Percentiles rank a stretch among this genome's conserved stretches.
Evolutionary conservation across 2,888 invertebrate species (phyloP).

Genomic region (Perizoma flavofasciatum): DNA sequence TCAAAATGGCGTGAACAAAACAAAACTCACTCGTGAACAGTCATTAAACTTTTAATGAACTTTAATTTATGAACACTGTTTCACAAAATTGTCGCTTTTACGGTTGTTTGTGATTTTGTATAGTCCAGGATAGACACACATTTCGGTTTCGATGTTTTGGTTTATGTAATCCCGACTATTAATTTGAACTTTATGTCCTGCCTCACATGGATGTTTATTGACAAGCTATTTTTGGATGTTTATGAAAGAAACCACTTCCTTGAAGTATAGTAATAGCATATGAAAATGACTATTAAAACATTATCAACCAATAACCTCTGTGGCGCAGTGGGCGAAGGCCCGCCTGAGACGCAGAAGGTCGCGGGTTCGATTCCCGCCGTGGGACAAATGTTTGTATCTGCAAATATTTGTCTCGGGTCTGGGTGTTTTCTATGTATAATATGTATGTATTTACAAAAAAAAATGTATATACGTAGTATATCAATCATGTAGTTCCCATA

Average conservation of each 20-base stretch:
- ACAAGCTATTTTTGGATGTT: constrained; percentile 47
- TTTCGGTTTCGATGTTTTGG: constrained; percentile 60
- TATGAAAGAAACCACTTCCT: constrained; percentile 36
- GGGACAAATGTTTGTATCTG: too few relatives aligned
- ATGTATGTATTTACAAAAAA: too few relatives aligned
- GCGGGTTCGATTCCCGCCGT: too few relatives aligned
- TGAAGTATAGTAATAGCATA: constrained; percentile 13
- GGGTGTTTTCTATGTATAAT: too few relatives aligned
- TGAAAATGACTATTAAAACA: neutral
- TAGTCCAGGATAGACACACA: constrained; percentile 49
- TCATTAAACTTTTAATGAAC: constrained; percentile 68
- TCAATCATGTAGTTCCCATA: too few relatives aligned
- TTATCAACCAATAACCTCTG: too few relatives aligned
- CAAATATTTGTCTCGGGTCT: too few relatives aligned
- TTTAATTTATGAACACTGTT: constrained; percentile 66
- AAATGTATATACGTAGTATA: too few relatives aligned
- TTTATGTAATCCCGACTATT: constrained; percentile 64
- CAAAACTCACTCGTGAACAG: constrained; percentile 7
- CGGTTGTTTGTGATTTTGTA: constrained; percentile 58
- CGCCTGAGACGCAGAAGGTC: too few relatives aligned
- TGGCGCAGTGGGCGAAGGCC: too few relatives aligned
- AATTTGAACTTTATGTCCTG: constrained; percentile 56
- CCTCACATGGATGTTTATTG: constrained; percentile 46
- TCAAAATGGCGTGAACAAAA: constrained; percentile 8
- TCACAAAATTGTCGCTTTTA: constrained; percentile 74